These are phyloP conservation scores for Pollicipes pollicipes DNA, from an alignment of 1,140 invertebrate species.

Conservation along the genomic window DNA sequence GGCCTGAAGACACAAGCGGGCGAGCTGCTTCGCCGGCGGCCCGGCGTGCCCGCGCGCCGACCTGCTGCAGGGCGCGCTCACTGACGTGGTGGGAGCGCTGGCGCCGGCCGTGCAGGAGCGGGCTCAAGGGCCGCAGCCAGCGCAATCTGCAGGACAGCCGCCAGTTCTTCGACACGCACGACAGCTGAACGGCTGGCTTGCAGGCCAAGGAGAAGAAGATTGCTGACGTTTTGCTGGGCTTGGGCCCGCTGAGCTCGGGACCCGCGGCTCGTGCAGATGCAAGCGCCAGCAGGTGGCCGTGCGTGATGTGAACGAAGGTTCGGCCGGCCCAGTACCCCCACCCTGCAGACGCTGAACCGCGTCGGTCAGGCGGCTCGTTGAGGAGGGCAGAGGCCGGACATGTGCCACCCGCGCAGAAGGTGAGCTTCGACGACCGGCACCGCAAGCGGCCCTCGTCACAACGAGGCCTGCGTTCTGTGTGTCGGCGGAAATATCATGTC, in stretches of 20 bases:
- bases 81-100: conserved; percentile 56
- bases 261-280: conserved; percentile 80
- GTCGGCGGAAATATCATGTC: no score
- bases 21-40: conserved; percentile 64
- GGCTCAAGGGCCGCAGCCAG: conserved; percentile 55
- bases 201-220: conserved; percentile 81
- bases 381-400: not conserved
- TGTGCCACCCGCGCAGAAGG: not conserved
- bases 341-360: conserved; percentile 31
- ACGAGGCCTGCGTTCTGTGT: no score
- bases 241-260: no score
- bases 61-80: conserved; percentile 56
- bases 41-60: conserved; percentile 60
- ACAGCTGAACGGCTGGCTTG: conserved; percentile 67
- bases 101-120: conserved; percentile 66
- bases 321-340: conserved; percentile 73
- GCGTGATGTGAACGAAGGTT: conserved; percentile 77
- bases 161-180: conserved; percentile 72
- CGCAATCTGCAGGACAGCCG: conserved; percentile 13
- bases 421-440: not conserved
- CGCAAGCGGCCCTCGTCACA: no score
- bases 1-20: conserved; percentile 69
- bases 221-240: conserved; percentile 89
- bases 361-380: conserved; percentile 18
- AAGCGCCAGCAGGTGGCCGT: conserved; percentile 87